Evolutionary conservation across 2,888 invertebrate species (phyloP).

Genomic region (Halocaridina rubra): DNA sequence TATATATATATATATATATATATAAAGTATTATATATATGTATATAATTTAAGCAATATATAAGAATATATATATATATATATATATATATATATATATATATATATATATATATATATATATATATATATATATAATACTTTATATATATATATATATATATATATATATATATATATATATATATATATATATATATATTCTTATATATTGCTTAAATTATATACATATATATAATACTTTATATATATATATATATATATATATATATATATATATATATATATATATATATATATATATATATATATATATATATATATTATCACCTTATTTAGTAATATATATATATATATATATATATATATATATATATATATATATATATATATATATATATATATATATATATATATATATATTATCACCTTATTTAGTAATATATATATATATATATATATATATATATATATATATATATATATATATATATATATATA

Average conservation of each 20-base stretch:
- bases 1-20: slow-evolving; percentile 2
- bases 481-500: background rate
- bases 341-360: background rate
- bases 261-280: background rate
- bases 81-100: background rate
- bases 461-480: background rate
- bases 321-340: too few relatives aligned
- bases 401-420: background rate
- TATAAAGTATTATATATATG: background rate
- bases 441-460: background rate
- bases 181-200: background rate
- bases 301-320: background rate
- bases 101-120: background rate
- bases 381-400: background rate
- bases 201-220: too few relatives aligned
- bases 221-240: background rate
- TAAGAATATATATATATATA: background rate
- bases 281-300: background rate
- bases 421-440: background rate
- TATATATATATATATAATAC: background rate
- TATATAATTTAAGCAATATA: background rate
- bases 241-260: background rate
- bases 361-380: background rate
- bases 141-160: background rate
- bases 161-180: background rate